Evolutionary conservation across 2,797 vertebrate genomes (phyloP).

Genomic region (Micropoecilia bifurca): DNA sequence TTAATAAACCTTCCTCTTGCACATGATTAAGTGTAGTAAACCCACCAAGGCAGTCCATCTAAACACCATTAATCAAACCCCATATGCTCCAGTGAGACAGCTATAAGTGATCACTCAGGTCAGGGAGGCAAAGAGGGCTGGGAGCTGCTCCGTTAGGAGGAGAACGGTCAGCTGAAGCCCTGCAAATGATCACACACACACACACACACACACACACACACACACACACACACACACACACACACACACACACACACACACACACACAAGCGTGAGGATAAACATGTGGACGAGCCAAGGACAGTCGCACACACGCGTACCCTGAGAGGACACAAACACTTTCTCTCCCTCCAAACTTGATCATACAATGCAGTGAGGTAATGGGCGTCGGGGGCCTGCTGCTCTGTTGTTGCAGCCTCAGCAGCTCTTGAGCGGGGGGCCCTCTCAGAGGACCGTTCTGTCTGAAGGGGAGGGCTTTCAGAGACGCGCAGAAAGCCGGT

Average conservation of each 20-base stretch:
- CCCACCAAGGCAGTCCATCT: slow-evolving; percentile 56
- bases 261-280: slow-evolving; percentile 9
- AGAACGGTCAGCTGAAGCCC: slow-evolving; percentile 21
- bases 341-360: slow-evolving; percentile 13
- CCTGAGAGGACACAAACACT: neutral
- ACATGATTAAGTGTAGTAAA: slow-evolving; percentile 58
- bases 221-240: slow-evolving; percentile 8
- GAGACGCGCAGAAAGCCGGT: slow-evolving; percentile 22
- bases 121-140: slow-evolving; percentile 28
- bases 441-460: slow-evolving; percentile 35
- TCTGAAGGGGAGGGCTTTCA: slow-evolving; percentile 28
- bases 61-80: slow-evolving; percentile 72
- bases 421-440: slow-evolving; percentile 35
- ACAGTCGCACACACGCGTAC: slow-evolving; percentile 1
- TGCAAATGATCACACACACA: slow-evolving; percentile 15
- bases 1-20: slow-evolving; percentile 47
- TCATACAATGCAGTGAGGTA: slow-evolving; percentile 48
- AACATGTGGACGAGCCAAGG: slow-evolving; percentile 6
- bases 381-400: slow-evolving; percentile 43
- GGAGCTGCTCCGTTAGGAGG: slow-evolving; percentile 45
- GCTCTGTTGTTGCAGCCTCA: slow-evolving; percentile 63
- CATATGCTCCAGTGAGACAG: slow-evolving; percentile 42
- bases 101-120: slow-evolving; percentile 67
- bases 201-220: slow-evolving; percentile 12
- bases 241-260: slow-evolving; percentile 7